Percentiles rank a stretch among this genome's conserved stretches.
These are phyloP conservation scores for Zaprionus lachaisei DNA, from an alignment of 1,140 invertebrate species.

Conservation along the genomic window DNA sequence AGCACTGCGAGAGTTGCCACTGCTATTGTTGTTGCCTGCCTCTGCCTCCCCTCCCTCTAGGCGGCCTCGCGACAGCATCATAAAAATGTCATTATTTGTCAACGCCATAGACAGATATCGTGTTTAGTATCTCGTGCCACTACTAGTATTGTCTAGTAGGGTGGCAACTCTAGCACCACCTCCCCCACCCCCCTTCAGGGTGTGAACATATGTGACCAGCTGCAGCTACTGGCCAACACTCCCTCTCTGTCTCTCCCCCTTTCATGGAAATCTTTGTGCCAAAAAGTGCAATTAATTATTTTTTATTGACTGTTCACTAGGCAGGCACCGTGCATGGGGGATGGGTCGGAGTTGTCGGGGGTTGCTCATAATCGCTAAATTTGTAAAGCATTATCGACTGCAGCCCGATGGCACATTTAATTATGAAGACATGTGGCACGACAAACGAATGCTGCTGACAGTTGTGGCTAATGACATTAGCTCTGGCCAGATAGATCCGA, in stretches of 20 bases:
- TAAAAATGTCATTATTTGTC: slow-evolving; percentile 82
- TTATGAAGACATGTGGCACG: slow-evolving; percentile 77
- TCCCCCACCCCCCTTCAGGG: slow-evolving; percentile 31
- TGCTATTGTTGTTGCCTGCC: not conserved
- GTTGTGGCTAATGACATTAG: slow-evolving; percentile 78
- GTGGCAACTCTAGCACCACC: slow-evolving; percentile 35
- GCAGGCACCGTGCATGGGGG: slow-evolving; percentile 11
- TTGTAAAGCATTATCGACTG: slow-evolving; percentile 72
- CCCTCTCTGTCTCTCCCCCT: not conserved
- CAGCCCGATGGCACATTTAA: slow-evolving; percentile 62
- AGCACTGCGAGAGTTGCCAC: not conserved
- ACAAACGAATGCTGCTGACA: slow-evolving; percentile 54
- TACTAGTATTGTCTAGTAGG: slow-evolving; percentile 18
- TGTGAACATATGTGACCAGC: slow-evolving; percentile 72
- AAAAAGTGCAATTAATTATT: slow-evolving; percentile 80
- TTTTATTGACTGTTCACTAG: slow-evolving; percentile 69
- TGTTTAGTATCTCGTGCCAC: slow-evolving; percentile 18
- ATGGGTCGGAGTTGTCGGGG: not conserved
- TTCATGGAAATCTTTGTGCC: slow-evolving; percentile 50
- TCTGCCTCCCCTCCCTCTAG: not conserved
- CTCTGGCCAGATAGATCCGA: slow-evolving; percentile 24
- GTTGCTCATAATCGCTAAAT: slow-evolving; percentile 65
- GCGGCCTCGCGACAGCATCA: slow-evolving; percentile 32
- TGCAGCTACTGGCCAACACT: not conserved
- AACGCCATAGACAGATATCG: slow-evolving; percentile 67